Evolutionary conservation across 2,888 invertebrate genomes (phyloP), one percentile per base, ranked within the genome.

Genomic region (Nephrotoma flavescens): DNA sequence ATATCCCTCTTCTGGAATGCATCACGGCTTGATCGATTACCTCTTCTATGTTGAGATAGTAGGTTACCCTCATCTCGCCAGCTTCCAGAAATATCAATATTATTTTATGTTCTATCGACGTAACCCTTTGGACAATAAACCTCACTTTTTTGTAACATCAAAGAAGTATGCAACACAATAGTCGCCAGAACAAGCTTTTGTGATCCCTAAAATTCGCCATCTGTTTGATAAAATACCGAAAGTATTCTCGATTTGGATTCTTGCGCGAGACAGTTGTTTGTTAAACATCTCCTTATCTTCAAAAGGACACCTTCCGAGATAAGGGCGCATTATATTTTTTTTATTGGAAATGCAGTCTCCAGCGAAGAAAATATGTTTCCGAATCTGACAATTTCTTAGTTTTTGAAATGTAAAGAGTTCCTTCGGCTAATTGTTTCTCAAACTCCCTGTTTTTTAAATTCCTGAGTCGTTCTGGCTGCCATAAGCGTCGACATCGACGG

Each of bases 181-280:
- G 83, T 83, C 2, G 31, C 83, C 83, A 83, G 9, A 7, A 89
- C 87, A 86, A 89, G 88, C 86, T 87, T 87, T 83, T 89, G 88
- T 88, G 57, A 87, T 88, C 86, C 87, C 87, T 6, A 89, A 87
- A 15, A 89, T 87, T 84, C 88, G 87, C 88, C 88, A 89, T 71
- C 88, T 87, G 12, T 88, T 87, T 11, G 87, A 87, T 42, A 89
- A 44, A 85, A 89, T 88, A n/a, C 89, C 89, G 88, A 89, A 89
- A 2, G 89, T 87, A 87, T 89, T 89, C 88, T 89, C 89, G 71
- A 89, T 89, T 1, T 86, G 45, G 86, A 87, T 86, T 4, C 89
- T 84, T 12, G 89, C 88, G 47, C 89, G 85, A 7, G 88, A 88
- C 12, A 89, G 1, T 42, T 85, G 88, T 83, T 88, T 88, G 87